phyloP scores from a whole-genome alignment of 2,113 vertebrate species.

The Pelecanus crispus region DNA sequence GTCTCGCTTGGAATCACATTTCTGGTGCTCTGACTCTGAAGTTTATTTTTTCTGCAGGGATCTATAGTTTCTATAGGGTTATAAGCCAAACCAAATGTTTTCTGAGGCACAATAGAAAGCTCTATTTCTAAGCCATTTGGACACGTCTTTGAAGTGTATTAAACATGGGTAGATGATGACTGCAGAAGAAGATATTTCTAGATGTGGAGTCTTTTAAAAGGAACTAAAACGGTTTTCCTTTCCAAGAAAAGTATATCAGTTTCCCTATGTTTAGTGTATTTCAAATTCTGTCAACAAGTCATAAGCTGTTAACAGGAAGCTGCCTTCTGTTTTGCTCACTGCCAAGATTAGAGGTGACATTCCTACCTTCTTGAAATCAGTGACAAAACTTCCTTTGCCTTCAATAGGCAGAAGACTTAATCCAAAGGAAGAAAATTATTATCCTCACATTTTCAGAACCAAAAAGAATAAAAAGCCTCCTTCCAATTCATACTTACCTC shows the following conservation, averaged over 20 bases:
- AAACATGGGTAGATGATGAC: background rate
- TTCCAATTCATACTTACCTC: background rate
- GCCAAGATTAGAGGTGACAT: constrained; percentile 7
- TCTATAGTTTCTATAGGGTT: background rate
- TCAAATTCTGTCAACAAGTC: constrained; percentile 22
- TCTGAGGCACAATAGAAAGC: background rate
- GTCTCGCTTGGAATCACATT: background rate
- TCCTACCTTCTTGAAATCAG: background rate
- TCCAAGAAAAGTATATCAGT: constrained; percentile 19
- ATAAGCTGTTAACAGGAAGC: constrained; percentile 22
- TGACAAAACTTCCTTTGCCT: background rate
- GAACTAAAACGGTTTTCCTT: background rate
- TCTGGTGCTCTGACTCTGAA: background rate
- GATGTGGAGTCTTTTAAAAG: background rate
- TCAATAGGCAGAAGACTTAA: background rate
- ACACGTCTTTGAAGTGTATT: background rate
- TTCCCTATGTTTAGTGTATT: background rate
- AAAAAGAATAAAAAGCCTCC: background rate
- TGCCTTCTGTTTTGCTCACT: background rate
- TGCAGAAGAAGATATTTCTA: background rate
- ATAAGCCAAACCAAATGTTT: constrained; percentile 30
- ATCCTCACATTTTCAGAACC: background rate
- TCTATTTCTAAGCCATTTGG: background rate
- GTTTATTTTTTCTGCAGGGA: background rate
- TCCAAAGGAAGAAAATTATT: background rate